Evolutionary conservation across 2,888 invertebrate genomes (phyloP).

Genomic region (Lomographa bimaculata): DNA sequence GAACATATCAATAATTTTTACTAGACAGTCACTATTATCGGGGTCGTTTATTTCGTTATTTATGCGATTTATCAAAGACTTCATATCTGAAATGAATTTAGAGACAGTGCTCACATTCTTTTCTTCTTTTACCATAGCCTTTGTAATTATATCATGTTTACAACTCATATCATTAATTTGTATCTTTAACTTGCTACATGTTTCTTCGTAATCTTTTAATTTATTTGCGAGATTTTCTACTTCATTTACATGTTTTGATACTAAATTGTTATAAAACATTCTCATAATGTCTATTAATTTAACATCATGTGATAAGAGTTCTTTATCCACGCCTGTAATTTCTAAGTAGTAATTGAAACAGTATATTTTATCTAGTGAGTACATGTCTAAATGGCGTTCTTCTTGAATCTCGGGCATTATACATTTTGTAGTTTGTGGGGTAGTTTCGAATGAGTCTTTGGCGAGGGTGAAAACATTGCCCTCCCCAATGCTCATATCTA

Average conservation of each 20-base stretch:
- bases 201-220: slow-evolving; percentile 58
- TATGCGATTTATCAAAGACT: slow-evolving; percentile 43
- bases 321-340: slow-evolving; percentile 51
- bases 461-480: slow-evolving; percentile 43
- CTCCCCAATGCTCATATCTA: slow-evolving; percentile 63
- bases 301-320: slow-evolving; percentile 43
- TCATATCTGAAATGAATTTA: slow-evolving; percentile 45
- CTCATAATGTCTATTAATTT: slow-evolving; percentile 69
- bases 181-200: slow-evolving; percentile 44
- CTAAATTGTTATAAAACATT: slow-evolving; percentile 56
- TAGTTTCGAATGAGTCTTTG: slow-evolving; percentile 38
- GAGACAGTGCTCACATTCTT: slow-evolving; percentile 39
- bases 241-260: slow-evolving; percentile 59
- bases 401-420: slow-evolving; percentile 51
- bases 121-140: slow-evolving; percentile 50
- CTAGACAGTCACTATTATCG: slow-evolving; percentile 28
- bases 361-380: slow-evolving; percentile 58
- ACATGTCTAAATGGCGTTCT: slow-evolving; percentile 47
- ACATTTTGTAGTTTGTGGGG: slow-evolving; percentile 40
- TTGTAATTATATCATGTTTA: slow-evolving; percentile 43
- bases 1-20: slow-evolving; percentile 41
- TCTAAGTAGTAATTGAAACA: slow-evolving; percentile 63
- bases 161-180: slow-evolving; percentile 41
- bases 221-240: slow-evolving; percentile 66
- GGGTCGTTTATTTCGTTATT: slow-evolving; percentile 32